phyloP scores from a whole-genome alignment of 2,797 vertebrate species.

The Zalophus californianus region DNA sequence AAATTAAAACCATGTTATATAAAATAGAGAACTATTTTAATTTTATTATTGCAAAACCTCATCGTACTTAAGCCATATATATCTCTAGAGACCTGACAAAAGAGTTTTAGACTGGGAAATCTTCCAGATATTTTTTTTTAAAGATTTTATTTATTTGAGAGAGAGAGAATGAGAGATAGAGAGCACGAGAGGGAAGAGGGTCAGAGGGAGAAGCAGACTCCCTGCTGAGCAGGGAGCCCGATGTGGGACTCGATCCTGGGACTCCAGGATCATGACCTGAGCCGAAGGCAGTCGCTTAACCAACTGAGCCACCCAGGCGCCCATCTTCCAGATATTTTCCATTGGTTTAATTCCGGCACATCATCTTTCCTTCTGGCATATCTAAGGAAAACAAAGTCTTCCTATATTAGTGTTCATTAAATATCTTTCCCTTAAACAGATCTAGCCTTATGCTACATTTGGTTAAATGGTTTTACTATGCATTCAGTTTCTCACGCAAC shows the following conservation, averaged over 20 bases:
- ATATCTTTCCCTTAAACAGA: background rate
- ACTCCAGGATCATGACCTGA: too few relatives aligned
- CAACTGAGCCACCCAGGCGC: too few relatives aligned
- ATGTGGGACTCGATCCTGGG: too few relatives aligned
- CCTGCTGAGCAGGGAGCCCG: too few relatives aligned
- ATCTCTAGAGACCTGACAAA: conserved; percentile 7
- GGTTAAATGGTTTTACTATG: background rate
- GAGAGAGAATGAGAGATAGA: too few relatives aligned
- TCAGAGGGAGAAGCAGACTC: too few relatives aligned
- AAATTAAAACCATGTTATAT: conserved; percentile 54
- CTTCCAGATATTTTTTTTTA: background rate
- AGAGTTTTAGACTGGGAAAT: background rate
- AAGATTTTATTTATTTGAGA: too few relatives aligned
- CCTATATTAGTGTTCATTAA: background rate
- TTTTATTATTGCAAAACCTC: conserved; percentile 49
- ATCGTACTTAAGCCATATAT: background rate
- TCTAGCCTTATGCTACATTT: background rate
- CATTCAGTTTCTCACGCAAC: background rate
- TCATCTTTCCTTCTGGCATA: conserved; percentile 35
- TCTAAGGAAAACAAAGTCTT: background rate
- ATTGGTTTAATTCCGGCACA: background rate
- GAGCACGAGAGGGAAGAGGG: too few relatives aligned
- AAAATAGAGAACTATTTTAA: conserved; percentile 41
- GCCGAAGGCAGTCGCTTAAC: too few relatives aligned
- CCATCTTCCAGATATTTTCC: conserved; percentile 7